These are phyloP conservation scores for Xenopus borealis DNA, from an alignment of 2,113 vertebrate species.

Conservation along the genomic window DNA sequence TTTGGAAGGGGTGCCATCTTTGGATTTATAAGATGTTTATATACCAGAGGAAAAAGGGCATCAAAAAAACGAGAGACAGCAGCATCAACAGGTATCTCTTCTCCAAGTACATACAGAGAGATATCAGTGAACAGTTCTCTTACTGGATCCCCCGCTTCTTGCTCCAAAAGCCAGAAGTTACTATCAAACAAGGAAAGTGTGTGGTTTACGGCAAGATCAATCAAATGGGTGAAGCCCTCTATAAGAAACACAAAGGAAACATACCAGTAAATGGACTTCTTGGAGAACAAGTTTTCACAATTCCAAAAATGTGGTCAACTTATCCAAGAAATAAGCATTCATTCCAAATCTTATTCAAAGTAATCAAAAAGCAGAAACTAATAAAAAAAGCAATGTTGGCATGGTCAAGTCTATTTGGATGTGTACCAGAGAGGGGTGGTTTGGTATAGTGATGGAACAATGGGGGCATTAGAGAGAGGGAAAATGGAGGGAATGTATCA, in stretches of 20 bases:
- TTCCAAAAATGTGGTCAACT: too few species aligned
- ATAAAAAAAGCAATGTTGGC: too few species aligned
- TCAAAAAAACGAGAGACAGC: slow-evolving; percentile 78
- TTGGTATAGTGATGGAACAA: too few species aligned
- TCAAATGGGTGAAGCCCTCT: slow-evolving; percentile 83
- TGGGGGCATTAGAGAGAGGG: too few species aligned
- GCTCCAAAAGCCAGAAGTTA: slow-evolving; percentile 72
- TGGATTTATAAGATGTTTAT: slow-evolving; percentile 77
- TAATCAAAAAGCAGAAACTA: too few species aligned
- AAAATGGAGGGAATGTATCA: too few species aligned
- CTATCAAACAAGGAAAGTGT: slow-evolving; percentile 78
- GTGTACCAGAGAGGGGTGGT: too few species aligned
- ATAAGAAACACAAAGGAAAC: slow-evolving; percentile 49
- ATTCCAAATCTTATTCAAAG: too few species aligned
- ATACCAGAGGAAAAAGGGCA: slow-evolving; percentile 80
- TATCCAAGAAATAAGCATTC: too few species aligned
- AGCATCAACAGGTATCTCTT: slow-evolving; percentile 74
- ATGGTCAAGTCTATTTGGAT: too few species aligned
- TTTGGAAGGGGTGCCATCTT: slow-evolving; percentile 61
- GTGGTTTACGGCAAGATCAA: slow-evolving; percentile 77
- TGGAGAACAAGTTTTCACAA: too few species aligned
- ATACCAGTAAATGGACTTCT: too few species aligned
- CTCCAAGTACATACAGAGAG: slow-evolving; percentile 76
- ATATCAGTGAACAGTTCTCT: slow-evolving; percentile 81
- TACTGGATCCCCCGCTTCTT: slow-evolving; percentile 71